Evolutionary conservation across 2,888 invertebrate species (phyloP), one percentile per base, ranked within the genome.

Genomic region (Scaptomyza caliginosa): DNA sequence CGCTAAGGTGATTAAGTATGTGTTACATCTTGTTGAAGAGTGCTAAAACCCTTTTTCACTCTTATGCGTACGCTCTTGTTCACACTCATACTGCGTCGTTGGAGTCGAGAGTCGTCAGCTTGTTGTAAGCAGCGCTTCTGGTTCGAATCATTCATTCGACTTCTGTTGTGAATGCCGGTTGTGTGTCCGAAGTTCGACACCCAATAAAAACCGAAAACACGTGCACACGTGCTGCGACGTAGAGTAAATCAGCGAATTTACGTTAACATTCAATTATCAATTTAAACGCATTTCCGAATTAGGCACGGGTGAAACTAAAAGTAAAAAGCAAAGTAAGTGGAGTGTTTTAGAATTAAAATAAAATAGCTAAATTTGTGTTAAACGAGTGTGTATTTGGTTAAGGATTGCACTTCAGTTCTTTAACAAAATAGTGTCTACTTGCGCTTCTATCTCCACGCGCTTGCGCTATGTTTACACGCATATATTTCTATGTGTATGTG

Each of bases 141-240:
- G 2, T 8, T 21, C 26, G 13, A 6, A 13, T 19, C 32, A 17
- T 48, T 67, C 49, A 52, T 52, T 67, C 43, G 38, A 55, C 38
- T 48, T 48, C 36, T 21, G 38, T 51, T 24, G 26, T 40, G 17
- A 26, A 42, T 23, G 46, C 67, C 46, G 66, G 45, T 56, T 50
- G 50, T 50, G 21, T 8, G 28, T 39, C 7, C 24, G 34, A 32
- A 49, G 21, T 28, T 32, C 24, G 38, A 52, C 72, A 40, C 58
- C 77, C 77, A 72, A 77, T 62, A 28, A 49, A 62, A 65, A 70
- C 77, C 73, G 2, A 73, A 79, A 74, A 69, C 84, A 88, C 88
- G 88, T 87, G 88, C 77, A 28, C 58, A 46, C 23, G 42, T 54
- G 56, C 23, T 54, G 45, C n/a, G 13, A 17, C 43, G 32, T 11